These are phyloP conservation scores for Drosophila azteca DNA, from an alignment of 1,140 invertebrate species.

Conservation along the genomic window DNA sequence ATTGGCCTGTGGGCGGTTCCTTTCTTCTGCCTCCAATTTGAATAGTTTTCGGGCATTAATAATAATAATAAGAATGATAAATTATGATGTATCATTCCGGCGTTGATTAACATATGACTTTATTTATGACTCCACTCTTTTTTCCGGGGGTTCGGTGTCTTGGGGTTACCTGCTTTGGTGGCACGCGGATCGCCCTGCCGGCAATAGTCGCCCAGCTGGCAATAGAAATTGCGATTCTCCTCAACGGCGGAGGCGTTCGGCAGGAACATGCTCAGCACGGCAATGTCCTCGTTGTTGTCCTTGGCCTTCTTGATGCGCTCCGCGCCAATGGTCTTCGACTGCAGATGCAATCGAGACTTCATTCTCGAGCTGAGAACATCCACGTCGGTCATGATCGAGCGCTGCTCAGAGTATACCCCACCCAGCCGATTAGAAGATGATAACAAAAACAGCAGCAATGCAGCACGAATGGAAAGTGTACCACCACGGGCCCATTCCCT, in stretches of 20 bases:
- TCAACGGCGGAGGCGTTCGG: constrained; percentile 87
- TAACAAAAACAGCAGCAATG: too few species aligned
- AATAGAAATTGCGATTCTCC: constrained; percentile 90
- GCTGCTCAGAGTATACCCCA: constrained; percentile 3
- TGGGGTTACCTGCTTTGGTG: constrained; percentile 89
- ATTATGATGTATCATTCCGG: constrained; percentile 70
- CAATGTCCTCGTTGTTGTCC: constrained; percentile 93
- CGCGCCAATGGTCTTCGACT: constrained; percentile 90
- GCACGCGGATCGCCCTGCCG: constrained; percentile 90
- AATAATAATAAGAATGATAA: constrained; percentile 73
- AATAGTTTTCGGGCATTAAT: constrained; percentile 63
- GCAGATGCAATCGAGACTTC: constrained; percentile 89
- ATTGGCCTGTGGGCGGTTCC: constrained; percentile 52
- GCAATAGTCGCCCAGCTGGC: constrained; percentile 89
- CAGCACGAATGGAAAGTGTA: constrained; percentile 29
- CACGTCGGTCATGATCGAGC: constrained; percentile 86
- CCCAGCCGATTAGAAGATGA: not conserved
- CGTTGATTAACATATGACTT: constrained; percentile 50
- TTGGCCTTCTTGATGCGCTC: constrained; percentile 90
- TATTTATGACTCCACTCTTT: constrained; percentile 32
- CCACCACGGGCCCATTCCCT: not conserved
- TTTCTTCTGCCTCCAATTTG: constrained; percentile 51
- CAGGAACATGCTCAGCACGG: constrained; percentile 92
- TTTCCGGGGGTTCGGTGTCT: not conserved
- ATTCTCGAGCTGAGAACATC: constrained; percentile 91